Base-by-base conservation (phyloP, 2,888 invertebrate species). In the Mellilla xanthometata region DNA sequence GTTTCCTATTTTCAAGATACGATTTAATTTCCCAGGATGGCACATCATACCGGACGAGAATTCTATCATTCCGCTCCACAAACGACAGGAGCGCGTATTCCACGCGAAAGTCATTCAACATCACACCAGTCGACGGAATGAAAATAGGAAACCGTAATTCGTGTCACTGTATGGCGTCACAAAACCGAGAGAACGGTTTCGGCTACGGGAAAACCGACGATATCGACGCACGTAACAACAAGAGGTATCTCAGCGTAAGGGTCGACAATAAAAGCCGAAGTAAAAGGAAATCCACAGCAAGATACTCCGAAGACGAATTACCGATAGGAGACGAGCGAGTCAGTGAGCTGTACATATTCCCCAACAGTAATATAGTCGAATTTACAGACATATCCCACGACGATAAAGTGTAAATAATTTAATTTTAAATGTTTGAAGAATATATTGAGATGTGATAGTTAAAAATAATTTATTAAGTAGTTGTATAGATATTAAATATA, bases 281-380 rank as follows among this genome's bases (percentile, higher is more conserved):
- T 27, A 72, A 68, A 53, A 72, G 64, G 46, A 74, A 63, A 56
- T 62, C 62, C 35, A 54, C 63, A 12, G 56, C 51, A 6, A 70
- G 54, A 68, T 69, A 49, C 54, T 66, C 30, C 39, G 68, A 4
- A 24, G 68, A 73, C 6, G 79, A 80, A 10, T 34, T 67, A 35
- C 81, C 85, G 2, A 64, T 76, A 15, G 80, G 79, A 0, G 85
- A 88, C 35, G 88, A 87, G 51, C 71, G 84, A 61, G 81, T 88
- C 36, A 80, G 84, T 48, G 88, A 89, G 52, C 54, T 89, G 45
- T 89, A 89, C 43, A 87, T 89, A 53, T 89, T 89, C 55, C 89
- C 88, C 23, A 87, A 87, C 48, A 87, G 88, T 56, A 81, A 80
- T 49, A 78, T 86, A 29, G 87, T 89, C 24, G 88, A 89, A 60